Evolutionary conservation across 2,888 invertebrate species (phyloP), one percentile per base, ranked within the genome.

Genomic region (Diloba caeruleocephala): DNA sequence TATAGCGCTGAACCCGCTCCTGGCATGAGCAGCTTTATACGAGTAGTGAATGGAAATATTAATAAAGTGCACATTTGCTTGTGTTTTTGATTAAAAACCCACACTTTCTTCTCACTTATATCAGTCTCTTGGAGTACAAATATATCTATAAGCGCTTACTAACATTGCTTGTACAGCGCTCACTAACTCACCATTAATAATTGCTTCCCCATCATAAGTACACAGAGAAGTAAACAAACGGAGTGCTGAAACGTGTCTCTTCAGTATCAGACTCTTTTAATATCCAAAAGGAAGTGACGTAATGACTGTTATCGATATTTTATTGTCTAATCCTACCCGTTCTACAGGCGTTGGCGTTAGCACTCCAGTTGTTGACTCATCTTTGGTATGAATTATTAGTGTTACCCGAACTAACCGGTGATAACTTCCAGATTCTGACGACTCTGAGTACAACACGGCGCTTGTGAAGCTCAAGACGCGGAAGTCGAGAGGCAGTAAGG

Each of bases 361-460:
- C 13, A 37, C 52, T 62, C 65, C 64, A 64, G 58, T 62, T 53
- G 21, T 41, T 5, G 4, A 15, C 23, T 29, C 33, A 17, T 44
- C 58, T 25, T 50, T 56, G 29, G 4, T 26, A 17, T n/a, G 2
- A n/a, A 8, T 3, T 8, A 10, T 0, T 3, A 8, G 6, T 3
- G 12, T 2, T 13, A 9, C n/a, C 3, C 1, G 10, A 2, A 52
- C 23, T 64, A 48, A 64, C 14, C 0, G 15, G 1, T 5, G 0
- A 1, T 21, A 25, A 9, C 26, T 71, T 67, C 19, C 80, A 92
- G 92, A 93, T 34, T 91, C 94, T 0, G 90, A 92, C 14, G 93
- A 93, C 76, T 92, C 93, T 50, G 94, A 94, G 14, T 88, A 89
- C 60, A 89, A 91, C 74, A 87, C 87, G n/a, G 81, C 87, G 33